These are phyloP conservation scores for Seriola rivoliana DNA, from an alignment of 2,113 vertebrate species.

Conservation along the genomic window DNA sequence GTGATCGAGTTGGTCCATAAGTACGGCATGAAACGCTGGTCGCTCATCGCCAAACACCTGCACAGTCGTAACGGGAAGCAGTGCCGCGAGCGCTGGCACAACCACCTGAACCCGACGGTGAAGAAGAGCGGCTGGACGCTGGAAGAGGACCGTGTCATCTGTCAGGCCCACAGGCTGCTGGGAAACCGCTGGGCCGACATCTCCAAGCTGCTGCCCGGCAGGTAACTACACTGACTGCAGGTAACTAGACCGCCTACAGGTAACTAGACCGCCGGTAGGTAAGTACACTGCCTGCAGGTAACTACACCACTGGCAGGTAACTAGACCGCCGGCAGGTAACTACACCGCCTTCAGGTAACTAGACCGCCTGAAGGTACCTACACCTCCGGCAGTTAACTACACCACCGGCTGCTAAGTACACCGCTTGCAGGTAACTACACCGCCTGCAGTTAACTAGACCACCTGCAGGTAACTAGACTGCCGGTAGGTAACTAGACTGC, in stretches of 20 bases:
- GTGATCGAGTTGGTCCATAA: constrained; percentile 93
- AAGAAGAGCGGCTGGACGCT: constrained; percentile 95
- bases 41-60: constrained; percentile 93
- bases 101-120: constrained; percentile 95
- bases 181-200: constrained; percentile 98
- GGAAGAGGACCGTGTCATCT: constrained; percentile 94
- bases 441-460: no score
- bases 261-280: no score
- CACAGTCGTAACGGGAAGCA: constrained; percentile 95
- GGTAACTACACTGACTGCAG: constrained; percentile 76
- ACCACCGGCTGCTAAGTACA: no score
- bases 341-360: no score
- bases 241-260: neutral
- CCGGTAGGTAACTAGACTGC: no score
- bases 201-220: constrained; percentile 94
- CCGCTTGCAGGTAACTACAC: no score
- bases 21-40: constrained; percentile 94
- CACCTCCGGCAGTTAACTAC: no score
- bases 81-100: constrained; percentile 97
- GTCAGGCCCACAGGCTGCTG: constrained; percentile 90
- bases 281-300: no score
- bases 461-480: no score
- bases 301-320: no score
- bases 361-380: no score
- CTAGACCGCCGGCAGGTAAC: no score